These are phyloP conservation scores for Drosophila insularis DNA, from an alignment of 1,140 invertebrate genomes.

Conservation along the genomic window DNA sequence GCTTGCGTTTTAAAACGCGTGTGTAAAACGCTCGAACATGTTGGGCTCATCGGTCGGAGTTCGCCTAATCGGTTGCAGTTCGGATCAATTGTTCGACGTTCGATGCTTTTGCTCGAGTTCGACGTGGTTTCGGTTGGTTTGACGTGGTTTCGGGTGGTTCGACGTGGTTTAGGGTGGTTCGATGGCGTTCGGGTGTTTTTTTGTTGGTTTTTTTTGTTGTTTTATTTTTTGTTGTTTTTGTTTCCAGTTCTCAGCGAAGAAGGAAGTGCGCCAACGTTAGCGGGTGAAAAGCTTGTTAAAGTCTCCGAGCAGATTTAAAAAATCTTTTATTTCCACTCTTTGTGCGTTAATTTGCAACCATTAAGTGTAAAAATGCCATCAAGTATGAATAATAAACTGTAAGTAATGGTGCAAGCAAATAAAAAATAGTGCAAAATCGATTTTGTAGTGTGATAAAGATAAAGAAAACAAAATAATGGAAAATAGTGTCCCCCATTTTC, in stretches of 20 bases:
- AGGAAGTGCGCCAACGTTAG: constrained; percentile 28
- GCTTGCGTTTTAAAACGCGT: too few species aligned
- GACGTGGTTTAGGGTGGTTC: too few species aligned
- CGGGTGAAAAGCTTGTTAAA: constrained; percentile 23
- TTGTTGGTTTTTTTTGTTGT: too few species aligned
- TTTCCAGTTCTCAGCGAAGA: background rate
- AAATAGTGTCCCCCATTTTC: constrained; percentile 61
- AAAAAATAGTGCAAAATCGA: constrained; percentile 71
- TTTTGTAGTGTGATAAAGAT: constrained; percentile 72
- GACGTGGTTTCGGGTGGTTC: too few species aligned
- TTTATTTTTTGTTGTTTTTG: too few species aligned
- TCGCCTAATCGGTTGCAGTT: too few species aligned
- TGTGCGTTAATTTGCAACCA: constrained; percentile 78
- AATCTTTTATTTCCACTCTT: constrained; percentile 57
- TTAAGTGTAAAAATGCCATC: constrained; percentile 81
- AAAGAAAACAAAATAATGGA: constrained; percentile 39
- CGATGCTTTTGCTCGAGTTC: too few species aligned
- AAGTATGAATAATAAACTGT: constrained; percentile 82
- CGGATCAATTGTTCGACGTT: too few species aligned
- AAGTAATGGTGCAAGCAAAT: constrained; percentile 67
- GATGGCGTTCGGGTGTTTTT: too few species aligned
- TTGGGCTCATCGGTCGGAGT: too few species aligned
- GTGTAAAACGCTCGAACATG: too few species aligned
- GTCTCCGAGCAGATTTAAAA: constrained; percentile 44
- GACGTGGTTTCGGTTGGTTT: too few species aligned